These are phyloP conservation scores for Crossoptilon crossoptilon DNA, from an alignment of 2,797 vertebrate genomes.

Conservation along the genomic window DNA sequence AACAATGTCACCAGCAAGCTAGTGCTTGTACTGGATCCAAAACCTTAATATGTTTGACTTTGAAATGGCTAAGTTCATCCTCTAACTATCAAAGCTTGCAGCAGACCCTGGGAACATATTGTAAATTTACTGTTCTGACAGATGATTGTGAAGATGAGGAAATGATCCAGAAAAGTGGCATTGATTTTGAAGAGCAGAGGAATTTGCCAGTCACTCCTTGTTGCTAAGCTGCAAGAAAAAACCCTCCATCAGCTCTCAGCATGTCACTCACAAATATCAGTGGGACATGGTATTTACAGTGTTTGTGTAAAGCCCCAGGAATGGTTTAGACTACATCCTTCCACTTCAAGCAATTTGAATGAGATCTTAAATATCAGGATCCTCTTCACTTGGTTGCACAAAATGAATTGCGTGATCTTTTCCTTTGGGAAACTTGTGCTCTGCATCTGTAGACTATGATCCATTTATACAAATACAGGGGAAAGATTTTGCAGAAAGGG, in stretches of 20 bases:
- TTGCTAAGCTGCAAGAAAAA: constrained; percentile 36
- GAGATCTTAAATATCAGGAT: not conserved
- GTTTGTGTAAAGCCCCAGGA: not conserved
- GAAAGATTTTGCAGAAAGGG: not conserved
- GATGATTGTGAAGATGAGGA: constrained; percentile 21
- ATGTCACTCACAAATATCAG: constrained; percentile 1
- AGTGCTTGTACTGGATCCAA: not conserved
- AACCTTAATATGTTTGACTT: not conserved
- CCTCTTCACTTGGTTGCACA: not conserved
- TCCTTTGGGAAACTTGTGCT: not conserved
- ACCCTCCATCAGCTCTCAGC: not conserved
- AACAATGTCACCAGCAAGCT: not conserved
- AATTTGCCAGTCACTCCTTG: constrained; percentile 58
- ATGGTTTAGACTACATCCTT: not conserved
- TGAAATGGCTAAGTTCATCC: not conserved
- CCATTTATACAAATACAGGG: not conserved
- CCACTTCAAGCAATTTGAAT: not conserved
- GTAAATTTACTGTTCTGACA: constrained; percentile 19
- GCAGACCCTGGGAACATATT: not conserved
- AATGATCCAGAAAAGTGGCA: constrained; percentile 65
- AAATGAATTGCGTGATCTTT: not conserved
- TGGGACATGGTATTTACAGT: not conserved
- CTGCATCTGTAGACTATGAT: not conserved
- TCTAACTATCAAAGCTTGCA: not conserved
- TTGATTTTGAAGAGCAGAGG: constrained; percentile 54